Percentiles rank a stretch among this genome's conserved stretches.
Conservation (phyloP, 2,888 invertebrate genomes). For the Onchidella celtica region DNA sequence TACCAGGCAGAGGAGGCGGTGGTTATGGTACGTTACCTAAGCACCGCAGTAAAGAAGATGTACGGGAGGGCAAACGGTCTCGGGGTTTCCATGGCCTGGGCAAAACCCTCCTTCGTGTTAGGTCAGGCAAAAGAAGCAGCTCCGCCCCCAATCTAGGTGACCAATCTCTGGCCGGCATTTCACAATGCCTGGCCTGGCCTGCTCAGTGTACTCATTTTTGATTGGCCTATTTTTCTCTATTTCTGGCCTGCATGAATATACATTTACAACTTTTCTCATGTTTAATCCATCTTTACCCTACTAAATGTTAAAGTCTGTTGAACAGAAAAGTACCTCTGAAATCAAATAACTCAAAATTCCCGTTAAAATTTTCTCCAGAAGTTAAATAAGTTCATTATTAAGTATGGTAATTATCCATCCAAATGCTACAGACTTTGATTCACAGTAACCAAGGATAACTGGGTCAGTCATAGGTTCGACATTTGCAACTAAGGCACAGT, state of each 20-base stretch:
- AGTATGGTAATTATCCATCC: no score
- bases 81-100: conserved; percentile 83
- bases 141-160: conserved; percentile 96
- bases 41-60: conserved; percentile 61
- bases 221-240: conserved; percentile 4
- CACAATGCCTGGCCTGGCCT: conserved; percentile 15
- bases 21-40: conserved; percentile 76
- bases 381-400: no score
- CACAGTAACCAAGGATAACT: no score
- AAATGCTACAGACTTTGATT: no score
- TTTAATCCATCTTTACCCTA: no score
- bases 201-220: conserved; percentile 9
- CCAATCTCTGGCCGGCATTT: conserved; percentile 42
- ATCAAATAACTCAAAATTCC: no score
- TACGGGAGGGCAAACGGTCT: conserved; percentile 57
- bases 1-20: conserved; percentile 45
- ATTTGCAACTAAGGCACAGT: no score
- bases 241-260: conserved; percentile 29
- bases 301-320: no score
- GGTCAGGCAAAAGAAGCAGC: conserved; percentile 86
- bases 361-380: no score
- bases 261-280: no score
- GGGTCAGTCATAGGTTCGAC: no score
- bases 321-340: no score
- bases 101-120: conserved; percentile 82